Conservation (phyloP, 23 tunicate species). For the Styela clava region DNA sequence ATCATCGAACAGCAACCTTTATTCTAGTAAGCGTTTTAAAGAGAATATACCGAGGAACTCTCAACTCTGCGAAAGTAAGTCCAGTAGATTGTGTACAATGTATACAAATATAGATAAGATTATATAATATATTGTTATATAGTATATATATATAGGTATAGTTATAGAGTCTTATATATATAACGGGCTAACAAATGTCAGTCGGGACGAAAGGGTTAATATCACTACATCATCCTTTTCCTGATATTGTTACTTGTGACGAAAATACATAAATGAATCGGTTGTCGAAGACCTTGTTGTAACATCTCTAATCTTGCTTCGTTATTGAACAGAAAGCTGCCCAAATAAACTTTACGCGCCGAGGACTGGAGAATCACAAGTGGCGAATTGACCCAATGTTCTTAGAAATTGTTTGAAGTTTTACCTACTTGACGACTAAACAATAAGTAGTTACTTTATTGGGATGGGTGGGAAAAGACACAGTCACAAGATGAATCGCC, state of each 20-base stretch:
- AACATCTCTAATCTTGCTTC: constrained; percentile 28
- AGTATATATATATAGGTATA: too few species aligned
- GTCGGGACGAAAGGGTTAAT: neutral
- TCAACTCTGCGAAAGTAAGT: too few species aligned
- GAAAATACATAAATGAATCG: neutral
- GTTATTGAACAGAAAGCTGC: constrained; percentile 26
- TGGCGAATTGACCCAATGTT: constrained; percentile 30
- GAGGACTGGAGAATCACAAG: constrained; percentile 21
- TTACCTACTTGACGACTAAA: neutral
- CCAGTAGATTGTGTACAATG: too few species aligned
- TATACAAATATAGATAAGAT: too few species aligned
- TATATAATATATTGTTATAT: too few species aligned
- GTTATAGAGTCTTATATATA: too few species aligned
- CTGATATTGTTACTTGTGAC: constrained; percentile 19
- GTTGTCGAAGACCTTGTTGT: neutral
- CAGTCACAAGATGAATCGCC: neutral
- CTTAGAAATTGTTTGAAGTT: constrained; percentile 12
- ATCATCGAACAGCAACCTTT: too few species aligned
- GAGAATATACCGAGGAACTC: too few species aligned
- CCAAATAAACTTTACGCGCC: constrained; percentile 35
- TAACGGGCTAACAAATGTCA: too few species aligned
- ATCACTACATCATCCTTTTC: neutral
- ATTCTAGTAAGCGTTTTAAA: too few species aligned
- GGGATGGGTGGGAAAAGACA: neutral
- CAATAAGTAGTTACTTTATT: neutral